Evolutionary conservation across 2,797 vertebrate species (phyloP).

Genomic region (Macrochelys suwanniensis): DNA sequence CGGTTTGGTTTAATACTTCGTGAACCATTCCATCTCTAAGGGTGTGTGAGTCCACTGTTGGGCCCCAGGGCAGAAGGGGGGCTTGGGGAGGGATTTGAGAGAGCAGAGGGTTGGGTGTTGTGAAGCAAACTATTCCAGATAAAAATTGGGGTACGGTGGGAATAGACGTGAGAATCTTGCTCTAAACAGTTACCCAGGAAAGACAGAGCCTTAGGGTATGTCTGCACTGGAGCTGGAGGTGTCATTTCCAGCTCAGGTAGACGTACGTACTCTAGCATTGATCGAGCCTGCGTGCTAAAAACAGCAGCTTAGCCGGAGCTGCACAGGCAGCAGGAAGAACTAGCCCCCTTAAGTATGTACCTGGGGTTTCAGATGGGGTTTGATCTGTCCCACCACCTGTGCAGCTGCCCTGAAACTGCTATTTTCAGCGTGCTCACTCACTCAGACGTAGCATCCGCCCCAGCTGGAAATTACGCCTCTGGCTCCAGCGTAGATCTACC

Average conservation of each 20-base stretch:
- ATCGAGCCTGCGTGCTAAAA: not conserved
- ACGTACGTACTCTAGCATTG: not conserved
- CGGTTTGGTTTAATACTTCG: not conserved
- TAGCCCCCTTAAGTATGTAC: not conserved
- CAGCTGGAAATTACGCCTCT: not conserved
- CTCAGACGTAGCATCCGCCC: not conserved
- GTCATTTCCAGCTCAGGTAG: not conserved
- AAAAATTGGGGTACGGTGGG: constrained; percentile 17
- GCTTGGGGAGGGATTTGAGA: rapidly evolving
- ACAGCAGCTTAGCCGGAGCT: not conserved
- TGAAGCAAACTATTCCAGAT: not conserved
- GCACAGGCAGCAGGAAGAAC: not conserved
- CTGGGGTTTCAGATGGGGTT: not conserved
- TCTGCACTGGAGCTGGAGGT: not conserved
- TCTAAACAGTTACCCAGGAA: constrained; percentile 7
- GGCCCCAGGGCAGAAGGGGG: rapidly evolving
- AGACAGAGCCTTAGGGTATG: not conserved
- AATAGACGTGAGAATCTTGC: constrained; percentile 1
- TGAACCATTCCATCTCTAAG: not conserved
- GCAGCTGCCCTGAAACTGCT: not conserved
- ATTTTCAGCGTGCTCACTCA: not conserved
- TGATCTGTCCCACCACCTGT: not conserved
- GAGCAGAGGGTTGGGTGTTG: not conserved
- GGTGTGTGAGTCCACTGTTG: not conserved
- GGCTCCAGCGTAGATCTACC: not conserved